phyloP scores from a whole-genome alignment of 2,888 invertebrate species.

The Mayetiola destructor region DNA sequence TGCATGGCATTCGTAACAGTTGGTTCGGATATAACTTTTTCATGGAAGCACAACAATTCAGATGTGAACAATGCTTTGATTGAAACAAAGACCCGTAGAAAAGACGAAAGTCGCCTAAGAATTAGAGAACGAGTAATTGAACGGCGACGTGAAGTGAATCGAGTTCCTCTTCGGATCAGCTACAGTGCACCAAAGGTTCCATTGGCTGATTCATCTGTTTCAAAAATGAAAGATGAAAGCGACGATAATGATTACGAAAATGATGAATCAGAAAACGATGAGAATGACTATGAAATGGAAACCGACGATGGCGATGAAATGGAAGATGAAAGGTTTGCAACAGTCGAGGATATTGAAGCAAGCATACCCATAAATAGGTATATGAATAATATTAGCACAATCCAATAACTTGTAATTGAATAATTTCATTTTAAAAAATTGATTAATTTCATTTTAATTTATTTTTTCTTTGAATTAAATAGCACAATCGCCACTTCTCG shows the following conservation, averaged over 20 bases:
- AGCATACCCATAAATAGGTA: conserved; percentile 15
- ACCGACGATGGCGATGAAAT: not conserved
- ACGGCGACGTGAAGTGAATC: not conserved
- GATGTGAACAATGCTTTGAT: conserved; percentile 31
- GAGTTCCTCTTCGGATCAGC: not conserved
- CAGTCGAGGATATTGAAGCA: conserved; percentile 23
- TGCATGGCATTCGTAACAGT: conserved; percentile 73
- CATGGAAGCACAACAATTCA: conserved; percentile 79
- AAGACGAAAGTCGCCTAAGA: not conserved
- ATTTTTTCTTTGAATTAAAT: too few species aligned
- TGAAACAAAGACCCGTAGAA: not conserved
- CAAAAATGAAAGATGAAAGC: not conserved
- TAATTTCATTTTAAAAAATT: too few species aligned
- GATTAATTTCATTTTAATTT: too few species aligned
- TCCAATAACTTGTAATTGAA: conserved; percentile 37
- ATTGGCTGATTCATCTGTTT: not conserved
- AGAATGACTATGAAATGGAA: not conserved
- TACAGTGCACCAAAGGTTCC: not conserved
- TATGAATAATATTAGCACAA: conserved; percentile 35
- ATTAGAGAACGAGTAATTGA: not conserved
- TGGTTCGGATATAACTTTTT: conserved; percentile 58
- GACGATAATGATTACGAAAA: not conserved
- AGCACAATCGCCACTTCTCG: conserved; percentile 55
- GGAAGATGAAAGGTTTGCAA: not conserved
- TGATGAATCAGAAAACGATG: not conserved